phyloP scores from a whole-genome alignment of 2,113 vertebrate species.

The Stomatorhinus ivindoensis region DNA sequence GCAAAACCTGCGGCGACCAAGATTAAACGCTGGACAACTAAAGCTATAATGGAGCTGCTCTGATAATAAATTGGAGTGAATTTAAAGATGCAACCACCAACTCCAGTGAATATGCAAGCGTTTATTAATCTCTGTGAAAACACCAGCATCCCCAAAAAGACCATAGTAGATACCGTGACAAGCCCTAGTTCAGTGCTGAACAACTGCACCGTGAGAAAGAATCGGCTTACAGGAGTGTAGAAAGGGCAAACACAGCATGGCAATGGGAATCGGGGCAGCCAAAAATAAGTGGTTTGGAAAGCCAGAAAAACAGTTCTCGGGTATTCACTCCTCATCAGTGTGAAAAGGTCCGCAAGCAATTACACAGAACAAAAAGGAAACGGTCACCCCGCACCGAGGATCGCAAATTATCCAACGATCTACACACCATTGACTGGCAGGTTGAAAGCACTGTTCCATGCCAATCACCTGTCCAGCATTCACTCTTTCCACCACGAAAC shows the following conservation, averaged over 20 bases:
- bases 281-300: neutral
- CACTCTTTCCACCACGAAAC: neutral
- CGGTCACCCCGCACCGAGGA: neutral
- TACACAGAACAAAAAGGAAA: neutral
- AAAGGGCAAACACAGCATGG: neutral
- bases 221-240: neutral
- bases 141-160: neutral
- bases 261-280: neutral
- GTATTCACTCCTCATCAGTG: neutral
- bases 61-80: neutral
- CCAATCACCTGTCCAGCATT: neutral
- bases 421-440: neutral
- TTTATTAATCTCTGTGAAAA: neutral
- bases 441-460: neutral
- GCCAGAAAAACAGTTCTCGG: neutral
- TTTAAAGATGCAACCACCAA: neutral
- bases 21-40: no score
- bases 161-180: neutral
- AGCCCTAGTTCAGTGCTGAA: neutral
- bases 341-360: neutral
- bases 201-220: neutral
- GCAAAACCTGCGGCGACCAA: no score
- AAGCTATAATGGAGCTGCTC: no score
- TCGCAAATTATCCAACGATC: neutral
- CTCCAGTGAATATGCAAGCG: neutral